These are phyloP conservation scores for Drosophila subsilvestris DNA, from an alignment of 2,888 invertebrate genomes.

Conservation along the genomic window DNA sequence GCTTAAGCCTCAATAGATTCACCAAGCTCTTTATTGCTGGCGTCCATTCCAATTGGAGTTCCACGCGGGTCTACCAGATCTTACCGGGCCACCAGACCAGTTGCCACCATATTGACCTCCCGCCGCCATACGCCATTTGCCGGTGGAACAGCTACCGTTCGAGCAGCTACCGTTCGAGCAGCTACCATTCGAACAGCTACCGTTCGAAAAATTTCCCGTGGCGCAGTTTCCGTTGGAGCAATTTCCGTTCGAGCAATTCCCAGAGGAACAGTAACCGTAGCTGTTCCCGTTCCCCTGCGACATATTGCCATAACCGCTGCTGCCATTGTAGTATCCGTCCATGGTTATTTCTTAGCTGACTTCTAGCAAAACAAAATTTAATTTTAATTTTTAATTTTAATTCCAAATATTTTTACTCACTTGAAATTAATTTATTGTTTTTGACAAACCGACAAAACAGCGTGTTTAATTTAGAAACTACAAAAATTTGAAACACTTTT, in stretches of 20 bases:
- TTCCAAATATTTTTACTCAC: slow-evolving; percentile 16
- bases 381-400: not conserved
- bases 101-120: slow-evolving; percentile 1
- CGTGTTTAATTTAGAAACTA: slow-evolving; percentile 11
- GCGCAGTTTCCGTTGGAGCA: not conserved
- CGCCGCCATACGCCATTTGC: not conserved
- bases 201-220: not conserved
- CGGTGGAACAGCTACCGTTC: too few relatives aligned
- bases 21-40: slow-evolving; percentile 40
- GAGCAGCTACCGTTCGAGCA: slow-evolving; percentile 48
- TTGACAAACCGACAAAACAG: slow-evolving; percentile 27
- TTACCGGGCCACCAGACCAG: slow-evolving; percentile 25
- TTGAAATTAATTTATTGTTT: not conserved
- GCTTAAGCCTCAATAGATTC: slow-evolving; percentile 12
- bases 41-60: slow-evolving; percentile 29
- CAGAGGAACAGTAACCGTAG: not conserved
- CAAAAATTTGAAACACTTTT: slow-evolving; percentile 3
- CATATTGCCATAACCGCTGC: not conserved
- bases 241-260: slow-evolving; percentile 33
- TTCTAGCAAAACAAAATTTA: not conserved
- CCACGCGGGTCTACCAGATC: slow-evolving; percentile 25
- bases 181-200: slow-evolving; percentile 33
- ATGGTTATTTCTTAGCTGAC: slow-evolving; percentile 17
- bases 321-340: slow-evolving; percentile 39
- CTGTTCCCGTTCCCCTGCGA: not conserved